These are phyloP conservation scores for Limnephilus rhombicus DNA, from an alignment of 2,888 invertebrate species.

Conservation along the genomic window DNA sequence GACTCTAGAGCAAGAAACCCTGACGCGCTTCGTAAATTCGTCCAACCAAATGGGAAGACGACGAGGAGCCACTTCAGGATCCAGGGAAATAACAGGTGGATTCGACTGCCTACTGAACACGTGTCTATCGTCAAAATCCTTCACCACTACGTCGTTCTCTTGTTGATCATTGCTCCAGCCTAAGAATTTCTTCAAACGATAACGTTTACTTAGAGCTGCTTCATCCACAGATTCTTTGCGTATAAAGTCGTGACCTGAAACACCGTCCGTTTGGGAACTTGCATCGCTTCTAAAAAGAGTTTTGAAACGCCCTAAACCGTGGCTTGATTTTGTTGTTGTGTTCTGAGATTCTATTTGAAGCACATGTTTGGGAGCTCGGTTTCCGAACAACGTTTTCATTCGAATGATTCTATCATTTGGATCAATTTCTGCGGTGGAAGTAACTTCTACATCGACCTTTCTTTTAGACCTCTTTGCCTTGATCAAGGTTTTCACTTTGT, in stretches of 20 bases:
- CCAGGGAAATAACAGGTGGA: slow-evolving; percentile 32
- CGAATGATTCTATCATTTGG: slow-evolving; percentile 55
- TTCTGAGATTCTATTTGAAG: slow-evolving; percentile 40
- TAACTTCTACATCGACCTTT: slow-evolving; percentile 3
- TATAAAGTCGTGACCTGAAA: neutral
- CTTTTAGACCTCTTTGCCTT: slow-evolving; percentile 40
- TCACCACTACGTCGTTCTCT: slow-evolving; percentile 18
- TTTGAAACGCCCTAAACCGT: slow-evolving; percentile 39
- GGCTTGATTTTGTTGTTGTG: neutral
- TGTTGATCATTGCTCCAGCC: neutral
- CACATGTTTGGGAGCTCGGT: slow-evolving; percentile 34
- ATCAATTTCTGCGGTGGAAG: neutral
- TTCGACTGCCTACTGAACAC: slow-evolving; percentile 64
- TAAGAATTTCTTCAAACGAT: slow-evolving; percentile 41
- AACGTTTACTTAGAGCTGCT: neutral
- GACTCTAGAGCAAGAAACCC: slow-evolving; percentile 56
- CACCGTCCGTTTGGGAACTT: slow-evolving; percentile 53
- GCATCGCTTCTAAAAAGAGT: slow-evolving; percentile 58
- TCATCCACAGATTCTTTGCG: neutral
- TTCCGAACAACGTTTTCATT: slow-evolving; percentile 61
- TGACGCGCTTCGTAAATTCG: slow-evolving; percentile 42
- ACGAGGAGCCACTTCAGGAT: slow-evolving; percentile 21
- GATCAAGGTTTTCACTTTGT: slow-evolving; percentile 55
- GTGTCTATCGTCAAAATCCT: slow-evolving; percentile 61
- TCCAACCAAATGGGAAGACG: slow-evolving; percentile 56